Percentiles rank a stretch among this genome's conserved stretches.
These are phyloP conservation scores for Cathartes aura DNA, from an alignment of 2,113 vertebrate genomes.

Conservation along the genomic window DNA sequence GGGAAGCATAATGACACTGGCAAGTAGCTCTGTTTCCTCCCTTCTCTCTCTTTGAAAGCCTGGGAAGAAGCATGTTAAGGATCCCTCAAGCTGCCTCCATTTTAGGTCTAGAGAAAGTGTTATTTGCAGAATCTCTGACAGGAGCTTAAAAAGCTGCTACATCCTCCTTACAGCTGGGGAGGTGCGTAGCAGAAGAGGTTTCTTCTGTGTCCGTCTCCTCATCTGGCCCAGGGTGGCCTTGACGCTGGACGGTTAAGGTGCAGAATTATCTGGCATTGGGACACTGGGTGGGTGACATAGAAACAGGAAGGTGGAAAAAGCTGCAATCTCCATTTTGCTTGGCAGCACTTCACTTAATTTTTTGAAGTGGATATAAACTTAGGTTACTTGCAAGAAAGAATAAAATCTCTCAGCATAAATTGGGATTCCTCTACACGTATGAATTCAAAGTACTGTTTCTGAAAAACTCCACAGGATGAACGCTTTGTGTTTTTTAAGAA, in stretches of 20 bases:
- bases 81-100: neutral
- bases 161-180: neutral
- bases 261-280: neutral
- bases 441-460: neutral
- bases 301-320: neutral
- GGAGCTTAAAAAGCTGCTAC: neutral
- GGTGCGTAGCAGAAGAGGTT: neutral
- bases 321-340: neutral
- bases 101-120: neutral
- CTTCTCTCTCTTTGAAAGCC: neutral
- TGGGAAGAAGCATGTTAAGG: neutral
- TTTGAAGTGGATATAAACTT: neutral
- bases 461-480: neutral
- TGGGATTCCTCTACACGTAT: rapidly evolving
- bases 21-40: neutral
- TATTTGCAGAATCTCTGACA: neutral
- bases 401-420: neutral
- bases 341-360: neutral
- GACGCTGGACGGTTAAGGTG: neutral
- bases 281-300: rapidly evolving
- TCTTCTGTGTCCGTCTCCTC: neutral
- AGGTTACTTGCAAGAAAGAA: neutral
- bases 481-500: neutral
- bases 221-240: neutral
- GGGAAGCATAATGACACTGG: rapidly evolving